A percentile compares a stretch with the other conserved stretches of the same genome.
Evolutionary conservation across 2,113 vertebrate genomes (phyloP).

Genomic region (Anoplopoma fimbria): DNA sequence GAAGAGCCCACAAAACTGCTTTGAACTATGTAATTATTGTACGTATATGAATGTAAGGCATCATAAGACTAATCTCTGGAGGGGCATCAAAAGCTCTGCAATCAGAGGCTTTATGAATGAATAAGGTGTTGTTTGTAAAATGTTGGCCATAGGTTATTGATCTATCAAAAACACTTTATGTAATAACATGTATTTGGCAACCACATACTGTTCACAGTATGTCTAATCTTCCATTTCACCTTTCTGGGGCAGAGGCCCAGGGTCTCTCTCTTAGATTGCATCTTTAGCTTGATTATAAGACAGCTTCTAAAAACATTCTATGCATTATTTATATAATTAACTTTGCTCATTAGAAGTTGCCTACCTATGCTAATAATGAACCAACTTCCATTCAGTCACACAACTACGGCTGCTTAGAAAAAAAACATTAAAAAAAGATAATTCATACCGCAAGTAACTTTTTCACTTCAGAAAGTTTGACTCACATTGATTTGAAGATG

Average conservation of each 20-base stretch:
- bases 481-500: constrained; percentile 1
- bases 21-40: constrained; percentile 23
- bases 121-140: constrained; percentile 41
- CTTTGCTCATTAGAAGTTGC: constrained; percentile 30
- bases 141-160: constrained; percentile 11
- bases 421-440: constrained; percentile 17
- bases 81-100: constrained; percentile 42
- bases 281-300: constrained; percentile 59
- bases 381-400: constrained; percentile 32
- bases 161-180: constrained; percentile 26
- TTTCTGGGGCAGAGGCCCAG: constrained; percentile 16
- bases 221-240: constrained; percentile 29
- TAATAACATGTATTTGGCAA: constrained; percentile 30
- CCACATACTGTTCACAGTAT: constrained; percentile 37
- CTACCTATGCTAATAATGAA: constrained; percentile 34
- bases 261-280: constrained; percentile 21
- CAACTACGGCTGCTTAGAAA: constrained; percentile 4
- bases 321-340: constrained; percentile 74
- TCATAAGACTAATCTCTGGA: constrained; percentile 24
- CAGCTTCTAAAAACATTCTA: constrained; percentile 34
- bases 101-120: constrained; percentile 35
- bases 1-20: neutral
- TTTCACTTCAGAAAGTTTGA: neutral
- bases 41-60: constrained; percentile 34
- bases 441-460: neutral